Evolutionary conservation across 2,797 vertebrate species (phyloP).

Genomic region (Ptychobarbus kaznakovi): DNA sequence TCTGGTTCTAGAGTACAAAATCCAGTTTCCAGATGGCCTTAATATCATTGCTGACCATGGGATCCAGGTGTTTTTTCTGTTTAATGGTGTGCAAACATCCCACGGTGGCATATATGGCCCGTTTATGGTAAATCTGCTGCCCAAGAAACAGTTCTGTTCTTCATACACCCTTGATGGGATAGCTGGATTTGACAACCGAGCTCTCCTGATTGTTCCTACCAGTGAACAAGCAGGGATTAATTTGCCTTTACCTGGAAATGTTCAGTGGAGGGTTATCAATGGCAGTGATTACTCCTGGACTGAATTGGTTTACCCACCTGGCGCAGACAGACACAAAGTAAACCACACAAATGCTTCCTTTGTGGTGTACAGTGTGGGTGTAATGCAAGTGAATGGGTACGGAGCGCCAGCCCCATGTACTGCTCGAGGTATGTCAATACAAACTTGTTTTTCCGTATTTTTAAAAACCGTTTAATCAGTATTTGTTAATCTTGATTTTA

Average conservation of each 20-base stretch:
- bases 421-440: constrained; percentile 64
- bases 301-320: constrained; percentile 64
- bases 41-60: constrained; percentile 72
- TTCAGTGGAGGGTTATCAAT: constrained; percentile 68
- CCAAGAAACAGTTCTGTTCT: constrained; percentile 71
- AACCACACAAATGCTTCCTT: constrained; percentile 66
- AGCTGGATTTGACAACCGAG: constrained; percentile 66
- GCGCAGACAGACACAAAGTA: constrained; percentile 50
- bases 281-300: constrained; percentile 77
- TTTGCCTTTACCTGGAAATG: constrained; percentile 13
- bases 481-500: not conserved
- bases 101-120: constrained; percentile 59
- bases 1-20: constrained; percentile 47
- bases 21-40: constrained; percentile 56
- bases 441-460: not conserved
- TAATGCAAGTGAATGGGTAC: constrained; percentile 69
- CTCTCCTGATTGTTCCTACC: constrained; percentile 72
- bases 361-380: constrained; percentile 76
- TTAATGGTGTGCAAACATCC: constrained; percentile 63
- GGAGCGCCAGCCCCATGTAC: constrained; percentile 73
- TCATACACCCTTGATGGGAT: constrained; percentile 72
- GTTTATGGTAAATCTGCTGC: constrained; percentile 74
- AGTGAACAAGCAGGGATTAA: constrained; percentile 52
- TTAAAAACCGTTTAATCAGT: not conserved
- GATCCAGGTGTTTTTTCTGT: constrained; percentile 79